Evolutionary conservation across 2,797 vertebrate genomes (phyloP).

Genomic region (Acomys russatus): DNA sequence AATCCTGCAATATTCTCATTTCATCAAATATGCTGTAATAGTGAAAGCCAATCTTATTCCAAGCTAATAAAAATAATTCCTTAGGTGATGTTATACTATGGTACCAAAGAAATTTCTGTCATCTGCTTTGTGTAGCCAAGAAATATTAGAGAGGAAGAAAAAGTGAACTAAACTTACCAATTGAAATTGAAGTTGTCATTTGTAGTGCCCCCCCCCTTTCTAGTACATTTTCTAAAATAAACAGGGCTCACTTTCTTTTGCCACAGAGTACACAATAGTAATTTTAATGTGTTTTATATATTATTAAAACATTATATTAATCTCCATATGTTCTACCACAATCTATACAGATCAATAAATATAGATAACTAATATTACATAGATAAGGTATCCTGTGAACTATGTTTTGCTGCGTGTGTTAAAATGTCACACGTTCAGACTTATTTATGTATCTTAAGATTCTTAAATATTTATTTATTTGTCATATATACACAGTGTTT

Average conservation of each 20-base stretch:
- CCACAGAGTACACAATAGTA: background rate
- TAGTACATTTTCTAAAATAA: constrained; percentile 16
- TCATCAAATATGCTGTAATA: constrained; percentile 42
- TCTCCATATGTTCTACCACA: background rate
- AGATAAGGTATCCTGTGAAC: background rate
- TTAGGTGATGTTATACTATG: constrained; percentile 35
- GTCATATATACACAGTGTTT: too few species aligned
- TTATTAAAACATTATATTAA: constrained; percentile 12
- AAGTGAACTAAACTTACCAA: background rate
- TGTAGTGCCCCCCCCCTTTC: background rate
- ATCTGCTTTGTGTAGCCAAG: background rate
- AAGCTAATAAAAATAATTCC: constrained; percentile 56
- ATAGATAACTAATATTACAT: background rate
- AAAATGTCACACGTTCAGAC: background rate
- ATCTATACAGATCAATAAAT: background rate
- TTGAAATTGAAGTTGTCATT: background rate
- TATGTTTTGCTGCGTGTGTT: background rate
- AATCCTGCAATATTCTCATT: constrained; percentile 32
- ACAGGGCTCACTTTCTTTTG: background rate
- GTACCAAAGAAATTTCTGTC: constrained; percentile 6
- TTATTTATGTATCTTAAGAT: background rate
- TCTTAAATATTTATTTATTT: too few species aligned
- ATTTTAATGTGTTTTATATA: background rate
- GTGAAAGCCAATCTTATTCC: constrained; percentile 62
- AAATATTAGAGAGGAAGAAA: background rate